These are phyloP conservation scores for Pagrus major DNA, from an alignment of 2,113 vertebrate species.

Conservation along the genomic window DNA sequence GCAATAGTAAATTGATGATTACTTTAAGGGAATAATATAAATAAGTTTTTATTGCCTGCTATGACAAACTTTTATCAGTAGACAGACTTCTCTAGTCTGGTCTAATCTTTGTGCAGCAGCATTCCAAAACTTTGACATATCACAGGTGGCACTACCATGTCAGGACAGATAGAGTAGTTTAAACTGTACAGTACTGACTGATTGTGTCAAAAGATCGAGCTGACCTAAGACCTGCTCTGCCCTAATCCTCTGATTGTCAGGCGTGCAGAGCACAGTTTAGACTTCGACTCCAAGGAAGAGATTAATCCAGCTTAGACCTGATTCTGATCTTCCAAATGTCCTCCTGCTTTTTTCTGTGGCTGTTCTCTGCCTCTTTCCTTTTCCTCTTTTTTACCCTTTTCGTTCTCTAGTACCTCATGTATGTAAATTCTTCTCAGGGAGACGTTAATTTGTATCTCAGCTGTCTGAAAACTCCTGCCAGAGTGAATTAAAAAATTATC, in stretches of 20 bases:
- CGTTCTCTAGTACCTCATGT: neutral
- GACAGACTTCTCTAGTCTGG: neutral
- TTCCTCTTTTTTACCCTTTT: neutral
- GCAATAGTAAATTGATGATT: neutral
- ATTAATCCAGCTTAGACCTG: slow-evolving; percentile 15
- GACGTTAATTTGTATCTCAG: neutral
- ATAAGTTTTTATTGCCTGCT: too few relatives aligned
- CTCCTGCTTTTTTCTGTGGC: neutral
- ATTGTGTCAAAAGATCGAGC: neutral
- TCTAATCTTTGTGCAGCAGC: neutral
- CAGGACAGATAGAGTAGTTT: neutral
- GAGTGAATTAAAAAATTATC: neutral
- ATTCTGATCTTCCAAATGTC: neutral
- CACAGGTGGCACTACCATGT: neutral
- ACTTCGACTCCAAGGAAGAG: neutral
- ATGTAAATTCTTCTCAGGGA: neutral
- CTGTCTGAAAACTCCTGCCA: slow-evolving; percentile 3
- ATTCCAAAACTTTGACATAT: neutral
- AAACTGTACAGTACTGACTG: neutral
- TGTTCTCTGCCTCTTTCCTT: neutral
- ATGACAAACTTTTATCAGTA: neutral
- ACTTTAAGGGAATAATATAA: neutral
- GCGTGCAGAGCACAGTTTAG: neutral
- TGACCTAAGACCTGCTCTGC: slow-evolving; percentile 13
- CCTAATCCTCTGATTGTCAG: slow-evolving; percentile 3